These are phyloP conservation scores for Loriculus beryllinus DNA, from an alignment of 2,797 vertebrate species.

Conservation along the genomic window DNA sequence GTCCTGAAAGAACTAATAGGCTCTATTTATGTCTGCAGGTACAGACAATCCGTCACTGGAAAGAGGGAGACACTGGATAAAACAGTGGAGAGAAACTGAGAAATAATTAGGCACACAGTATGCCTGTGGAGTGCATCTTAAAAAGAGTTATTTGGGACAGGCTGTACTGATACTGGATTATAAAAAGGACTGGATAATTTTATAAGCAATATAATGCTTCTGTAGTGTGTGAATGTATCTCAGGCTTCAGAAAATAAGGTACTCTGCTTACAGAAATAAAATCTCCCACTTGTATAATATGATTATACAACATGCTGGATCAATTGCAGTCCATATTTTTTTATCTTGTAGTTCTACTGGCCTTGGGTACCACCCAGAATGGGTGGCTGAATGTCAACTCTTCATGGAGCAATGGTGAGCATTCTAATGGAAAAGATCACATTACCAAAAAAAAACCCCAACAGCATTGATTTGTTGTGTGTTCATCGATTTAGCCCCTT, in stretches of 20 bases:
- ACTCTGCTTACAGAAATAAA: conserved; percentile 47
- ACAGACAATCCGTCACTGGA: not conserved
- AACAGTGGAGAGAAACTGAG: not conserved
- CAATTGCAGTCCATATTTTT: conserved; percentile 5
- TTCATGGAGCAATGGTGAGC: conserved; percentile 20
- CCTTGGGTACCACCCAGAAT: not conserved
- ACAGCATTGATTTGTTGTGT: conserved; percentile 48
- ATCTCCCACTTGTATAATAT: conserved; percentile 28
- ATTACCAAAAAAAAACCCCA: conserved; percentile 3
- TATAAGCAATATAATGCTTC: conserved; percentile 42
- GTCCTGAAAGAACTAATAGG: not conserved
- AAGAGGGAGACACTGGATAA: not conserved
- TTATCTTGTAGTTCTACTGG: conserved; percentile 16
- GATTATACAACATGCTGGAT: conserved; percentile 27
- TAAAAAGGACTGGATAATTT: conserved; percentile 54
- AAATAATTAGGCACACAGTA: conserved; percentile 37
- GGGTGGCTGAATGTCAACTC: not conserved
- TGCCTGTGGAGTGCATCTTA: conserved; percentile 16
- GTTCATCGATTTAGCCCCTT: conserved; percentile 27
- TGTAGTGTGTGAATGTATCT: not conserved
- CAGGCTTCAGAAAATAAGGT: conserved; percentile 41
- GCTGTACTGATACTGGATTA: conserved; percentile 37
- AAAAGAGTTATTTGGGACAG: conserved; percentile 50
- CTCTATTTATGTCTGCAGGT: conserved; percentile 11
- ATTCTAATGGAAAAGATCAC: conserved; percentile 53